Percentiles rank a stretch among this genome's conserved stretches.
Evolutionary conservation across 2,888 invertebrate genomes (phyloP).

Genomic region (Ophion costatus): DNA sequence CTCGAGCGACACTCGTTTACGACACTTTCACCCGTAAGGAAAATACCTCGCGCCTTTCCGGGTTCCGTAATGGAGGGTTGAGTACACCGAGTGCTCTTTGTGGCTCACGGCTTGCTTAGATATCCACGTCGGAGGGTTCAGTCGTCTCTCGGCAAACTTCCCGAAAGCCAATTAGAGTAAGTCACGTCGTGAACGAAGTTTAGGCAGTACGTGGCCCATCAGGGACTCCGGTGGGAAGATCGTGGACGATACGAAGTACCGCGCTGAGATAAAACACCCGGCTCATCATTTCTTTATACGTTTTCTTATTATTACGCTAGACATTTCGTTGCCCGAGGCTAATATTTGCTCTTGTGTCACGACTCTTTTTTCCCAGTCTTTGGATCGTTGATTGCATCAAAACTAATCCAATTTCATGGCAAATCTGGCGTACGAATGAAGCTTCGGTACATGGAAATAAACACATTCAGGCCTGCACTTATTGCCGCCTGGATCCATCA

Average conservation of each 20-base stretch:
- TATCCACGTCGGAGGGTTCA: slow-evolving; percentile 8
- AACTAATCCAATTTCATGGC: too few relatives aligned
- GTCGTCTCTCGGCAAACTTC: slow-evolving; percentile 39
- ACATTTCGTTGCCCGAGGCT: not conserved
- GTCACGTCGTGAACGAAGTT: slow-evolving; percentile 61
- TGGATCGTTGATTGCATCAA: not conserved
- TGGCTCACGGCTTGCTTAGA: slow-evolving; percentile 14
- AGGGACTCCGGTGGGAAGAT: not conserved
- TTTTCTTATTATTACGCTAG: not conserved
- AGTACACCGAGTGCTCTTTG: slow-evolving; percentile 10
- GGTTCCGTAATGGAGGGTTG: slow-evolving; percentile 33
- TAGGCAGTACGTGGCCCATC: slow-evolving; percentile 8
- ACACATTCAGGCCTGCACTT: not conserved
- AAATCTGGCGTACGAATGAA: too few relatives aligned
- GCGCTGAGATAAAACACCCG: not conserved
- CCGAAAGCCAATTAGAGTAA: slow-evolving; percentile 63
- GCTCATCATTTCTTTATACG: not conserved
- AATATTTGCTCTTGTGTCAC: not conserved
- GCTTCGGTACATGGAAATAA: not conserved
- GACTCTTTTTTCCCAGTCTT: not conserved
- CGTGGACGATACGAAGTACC: not conserved
- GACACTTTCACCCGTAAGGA: slow-evolving; percentile 33
- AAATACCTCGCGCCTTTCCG: slow-evolving; percentile 26
- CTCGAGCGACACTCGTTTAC: slow-evolving; percentile 33
- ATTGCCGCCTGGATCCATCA: not conserved